Evolutionary conservation across 92 coral and sea anemone genomes (phyloP), one percentile per base, ranked within the genome.

Genomic region (Palythoa grandis): DNA sequence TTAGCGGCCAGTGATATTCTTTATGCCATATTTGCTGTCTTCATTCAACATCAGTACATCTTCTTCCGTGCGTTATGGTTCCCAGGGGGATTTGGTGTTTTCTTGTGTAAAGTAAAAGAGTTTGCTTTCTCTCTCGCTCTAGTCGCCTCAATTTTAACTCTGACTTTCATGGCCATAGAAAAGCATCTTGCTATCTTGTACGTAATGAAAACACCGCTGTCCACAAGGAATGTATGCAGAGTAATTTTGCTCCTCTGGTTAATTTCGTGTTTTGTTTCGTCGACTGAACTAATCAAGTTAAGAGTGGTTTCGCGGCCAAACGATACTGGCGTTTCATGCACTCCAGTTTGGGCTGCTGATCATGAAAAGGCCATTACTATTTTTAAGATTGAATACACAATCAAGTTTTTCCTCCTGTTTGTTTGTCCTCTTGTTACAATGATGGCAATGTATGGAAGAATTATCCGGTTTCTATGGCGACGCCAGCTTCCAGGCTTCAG

Each of bases 131-230:
- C 65, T 12, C 20, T 80, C 22, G 56, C 74, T 14, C 43, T 80
- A 43, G 61, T 29, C 8, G 39, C 85, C 22, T 80, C 85, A 37
- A 50, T 80, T 8, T 63, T 80, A 20, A 80, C 85, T 3, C 43
- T 80, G 74, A 80, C 85, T 16, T 80, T 80, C 40, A 80, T 80
- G 85, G 74, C 85, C 23, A 68, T 80, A 47, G 85, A 80, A 65
- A 80, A 80, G 17, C 61, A 80, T 8, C 85, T 80, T 67, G 85
- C 85, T 3, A 80, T 80, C 47, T 52, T 80, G 74, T 68, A 80
- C 39, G 85, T 80, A 15, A 66, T 80, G 85, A 80, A 70, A 48
- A 66, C 85, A 20, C 85, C 85, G 74, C 58, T 80, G 63, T 66
- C 85, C 61, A 20, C 60, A 80, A 80, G 56, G 29, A 80, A 80